A percentile compares a stretch with the other conserved stretches of the same genome.
Evolutionary conservation across 2,888 invertebrate species (phyloP).

Genomic region (Zhuqinia jingwanae): DNA sequence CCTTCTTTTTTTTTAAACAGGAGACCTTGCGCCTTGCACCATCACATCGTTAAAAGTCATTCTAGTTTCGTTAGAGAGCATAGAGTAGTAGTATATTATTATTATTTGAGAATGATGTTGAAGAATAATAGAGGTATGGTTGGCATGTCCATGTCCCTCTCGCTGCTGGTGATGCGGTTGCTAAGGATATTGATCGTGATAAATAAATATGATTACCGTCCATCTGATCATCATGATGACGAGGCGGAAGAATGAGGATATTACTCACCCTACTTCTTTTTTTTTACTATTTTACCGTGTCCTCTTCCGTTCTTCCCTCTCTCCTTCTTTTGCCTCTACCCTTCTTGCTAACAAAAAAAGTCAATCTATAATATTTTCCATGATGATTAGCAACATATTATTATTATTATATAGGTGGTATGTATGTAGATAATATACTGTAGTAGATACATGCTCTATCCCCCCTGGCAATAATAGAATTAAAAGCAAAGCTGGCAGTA

Average conservation of each 20-base stretch:
- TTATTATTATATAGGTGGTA: conserved; percentile 29
- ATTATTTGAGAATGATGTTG: no score
- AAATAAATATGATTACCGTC: not conserved
- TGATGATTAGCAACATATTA: no score
- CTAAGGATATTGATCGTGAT: conserved; percentile 10
- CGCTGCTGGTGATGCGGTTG: conserved; percentile 6
- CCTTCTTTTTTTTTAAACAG: conserved; percentile 55
- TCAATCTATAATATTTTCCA: conserved; percentile 32
- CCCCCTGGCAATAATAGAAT: conserved; percentile 35
- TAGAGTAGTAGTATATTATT: no score
- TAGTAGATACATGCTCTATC: no score
- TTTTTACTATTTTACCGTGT: conserved; percentile 5
- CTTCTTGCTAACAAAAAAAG: conserved; percentile 29
- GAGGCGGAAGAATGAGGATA: conserved; percentile 43
- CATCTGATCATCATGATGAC: not conserved
- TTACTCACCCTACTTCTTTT: conserved; percentile 27
- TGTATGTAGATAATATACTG: no score
- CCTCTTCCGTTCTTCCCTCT: no score
- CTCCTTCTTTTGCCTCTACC: not conserved
- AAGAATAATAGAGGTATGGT: no score
- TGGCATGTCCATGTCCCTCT: not conserved
- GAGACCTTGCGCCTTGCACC: no score
- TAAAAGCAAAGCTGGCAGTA: conserved; percentile 20
- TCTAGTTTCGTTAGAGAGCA: conserved; percentile 18
- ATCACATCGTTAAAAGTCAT: conserved; percentile 56